Evolutionary conservation across 2,797 vertebrate species (phyloP), one percentile per base, ranked within the genome.

Genomic region (Lindbergichthys nudifrons): DNA sequence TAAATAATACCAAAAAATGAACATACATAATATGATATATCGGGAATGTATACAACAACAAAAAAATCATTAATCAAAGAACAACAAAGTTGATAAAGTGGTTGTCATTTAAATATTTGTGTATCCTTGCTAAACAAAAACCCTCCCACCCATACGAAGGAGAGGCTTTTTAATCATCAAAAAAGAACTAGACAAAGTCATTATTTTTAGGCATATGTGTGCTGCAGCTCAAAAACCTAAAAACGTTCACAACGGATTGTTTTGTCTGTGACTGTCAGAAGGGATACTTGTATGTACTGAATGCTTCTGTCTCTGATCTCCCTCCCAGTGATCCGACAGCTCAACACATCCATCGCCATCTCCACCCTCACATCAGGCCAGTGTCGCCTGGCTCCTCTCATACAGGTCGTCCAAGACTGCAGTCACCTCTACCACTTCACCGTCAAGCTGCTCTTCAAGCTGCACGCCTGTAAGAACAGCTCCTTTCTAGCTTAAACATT

Each of bases 351-450:
- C 54, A 98, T 98, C 14, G 97, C 97, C 0, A 94, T 99, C 86
- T 98, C 97, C 11, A 97, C 96, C 76, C 96, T 98, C 89, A 95
- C 96, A 0, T 95, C 98, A 0, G 97, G 98, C 74, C 98, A 99
- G 91, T 99, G 98, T 88, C 96, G 97, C 76, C 94, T 99, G 88
- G 92, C 98, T 14, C 97, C 98, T 0, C 97, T 99, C 77, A 97
- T 98, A 90, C 98, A 99, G 91, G 98, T 98, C 61, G 94, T 98
- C 89, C 98, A 98, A 90, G 98, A 99, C 94, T 97, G 95, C 84
- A 99, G 98, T 87, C 97, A 96, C 76, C 96, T 99, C 23, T 99
- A 99, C 92, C 98, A 99, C 94, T 99, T 98, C 89, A 94, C 95
- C 0, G 98, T 99, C 90, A 98, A 98, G 92, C 92, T 99, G 51